A percentile compares a stretch with the other conserved stretches of the same genome.
phyloP scores from a whole-genome alignment of 2,888 invertebrate genomes.

The Pristionchus exspectatus region DNA sequence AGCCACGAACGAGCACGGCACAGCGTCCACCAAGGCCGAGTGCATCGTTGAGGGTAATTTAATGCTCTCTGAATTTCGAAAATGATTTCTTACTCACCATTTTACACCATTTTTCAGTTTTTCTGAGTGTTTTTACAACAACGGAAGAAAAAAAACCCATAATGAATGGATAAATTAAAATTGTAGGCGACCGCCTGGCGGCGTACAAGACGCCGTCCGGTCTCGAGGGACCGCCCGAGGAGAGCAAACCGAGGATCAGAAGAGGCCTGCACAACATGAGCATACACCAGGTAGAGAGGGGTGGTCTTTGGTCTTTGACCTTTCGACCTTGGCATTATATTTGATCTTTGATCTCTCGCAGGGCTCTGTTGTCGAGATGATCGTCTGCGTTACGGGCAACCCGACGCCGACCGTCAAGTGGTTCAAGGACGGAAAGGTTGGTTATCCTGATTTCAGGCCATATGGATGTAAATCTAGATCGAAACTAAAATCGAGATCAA shows the following conservation, averaged over 20 bases:
- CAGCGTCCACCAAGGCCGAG: conserved; percentile 79
- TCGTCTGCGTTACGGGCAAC: conserved; percentile 79
- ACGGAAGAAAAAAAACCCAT: background rate
- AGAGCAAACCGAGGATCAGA: conserved; percentile 77
- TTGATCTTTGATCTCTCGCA: conserved; percentile 60
- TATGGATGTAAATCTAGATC: too few species aligned
- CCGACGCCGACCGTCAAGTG: conserved; percentile 80
- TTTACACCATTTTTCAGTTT: too few species aligned
- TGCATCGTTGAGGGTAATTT: conserved; percentile 72
- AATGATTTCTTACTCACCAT: too few species aligned
- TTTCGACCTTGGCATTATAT: background rate
- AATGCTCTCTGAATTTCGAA: too few species aligned
- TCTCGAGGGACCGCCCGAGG: conserved; percentile 70
- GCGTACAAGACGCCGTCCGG: conserved; percentile 39
- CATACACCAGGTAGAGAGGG: conserved; percentile 70
- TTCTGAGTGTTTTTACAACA: too few species aligned
- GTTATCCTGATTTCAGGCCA: background rate
- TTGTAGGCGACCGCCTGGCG: conserved; percentile 51
- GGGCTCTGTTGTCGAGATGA: conserved; percentile 79
- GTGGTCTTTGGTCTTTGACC: conserved; percentile 16
- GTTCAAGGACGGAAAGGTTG: conserved; percentile 70
- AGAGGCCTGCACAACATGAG: conserved; percentile 77
- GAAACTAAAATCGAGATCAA: background rate
- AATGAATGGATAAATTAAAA: background rate
- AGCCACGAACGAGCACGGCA: conserved; percentile 77